Base-by-base conservation (phyloP, 2,113 vertebrate species). In the Prunella fulvescens region DNA sequence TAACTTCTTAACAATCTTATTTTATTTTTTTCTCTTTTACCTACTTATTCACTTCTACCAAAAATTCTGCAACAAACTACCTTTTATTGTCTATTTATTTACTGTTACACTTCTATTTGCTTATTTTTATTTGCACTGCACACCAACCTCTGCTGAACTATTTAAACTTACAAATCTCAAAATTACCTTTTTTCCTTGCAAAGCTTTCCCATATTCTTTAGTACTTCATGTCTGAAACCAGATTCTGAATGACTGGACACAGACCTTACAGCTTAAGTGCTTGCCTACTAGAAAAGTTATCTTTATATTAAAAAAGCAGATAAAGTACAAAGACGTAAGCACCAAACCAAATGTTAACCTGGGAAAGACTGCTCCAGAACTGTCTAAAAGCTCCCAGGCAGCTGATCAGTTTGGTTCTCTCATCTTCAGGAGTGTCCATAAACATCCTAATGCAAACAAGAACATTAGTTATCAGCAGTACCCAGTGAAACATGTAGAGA, bases 381-480 rank as follows among this genome's bases (percentile, higher is more conserved):
- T 99, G 99, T 47, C 98, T 98, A 95, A 99, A 99, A 71, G 99
- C 99, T 23, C 98, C 98, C 42, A 99, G 97, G 96, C 99, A 99
- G 95, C 98, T 99, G 96, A 99, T 98, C 44, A 99, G 97, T 89
- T 99, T 99, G 39, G 98, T 99, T 97, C 98, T 98, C 93, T 99
- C 99, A 97, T 99, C 99, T 96, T 99, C 99, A 48, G 99, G 98
- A 42, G 99, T 99, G 97, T 99, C 99, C 99, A 99, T 99, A 95
- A 99, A 99, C 99, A 99, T 99, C 40, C 99, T 99, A 86, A 73
- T 58, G 80, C 57, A 96, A 92, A 87, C 24, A 85, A 79, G 92
- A 90, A 96, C 5, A 91, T 28, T 19, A 51, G 47, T 84, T 76
- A 88, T 61, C 81, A 83, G 58, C 40, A 82, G 35, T 22, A 65